Evolutionary conservation across 2,797 vertebrate genomes (phyloP).

Genomic region (Sebastes melanostomus): DNA sequence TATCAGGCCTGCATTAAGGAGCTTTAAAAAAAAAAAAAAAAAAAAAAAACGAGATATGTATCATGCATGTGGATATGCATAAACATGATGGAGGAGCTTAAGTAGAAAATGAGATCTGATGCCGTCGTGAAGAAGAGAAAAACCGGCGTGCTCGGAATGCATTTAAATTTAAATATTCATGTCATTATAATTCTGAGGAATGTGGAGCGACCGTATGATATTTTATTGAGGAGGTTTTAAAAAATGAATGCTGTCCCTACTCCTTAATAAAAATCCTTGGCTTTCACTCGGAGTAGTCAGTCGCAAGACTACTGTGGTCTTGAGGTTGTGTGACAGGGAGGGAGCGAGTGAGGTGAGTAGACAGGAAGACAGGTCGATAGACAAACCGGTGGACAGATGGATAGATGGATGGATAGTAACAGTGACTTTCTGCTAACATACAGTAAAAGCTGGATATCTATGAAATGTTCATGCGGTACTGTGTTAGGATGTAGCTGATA

Average conservation of each 20-base stretch:
- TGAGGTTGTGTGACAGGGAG: not conserved
- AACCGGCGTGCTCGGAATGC: conserved; percentile 83
- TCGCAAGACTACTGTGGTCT: conserved; percentile 55
- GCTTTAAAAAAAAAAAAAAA: conserved; percentile 71
- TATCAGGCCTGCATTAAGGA: conserved; percentile 83
- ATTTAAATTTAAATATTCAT: conserved; percentile 92
- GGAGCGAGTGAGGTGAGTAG: conserved; percentile 2
- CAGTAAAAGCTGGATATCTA: not conserved
- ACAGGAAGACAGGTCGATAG: conserved; percentile 10
- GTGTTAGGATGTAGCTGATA: not conserved
- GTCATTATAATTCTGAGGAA: conserved; percentile 92
- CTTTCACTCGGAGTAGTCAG: conserved; percentile 75
- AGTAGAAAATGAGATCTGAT: conserved; percentile 90
- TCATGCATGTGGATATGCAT: conserved; percentile 89
- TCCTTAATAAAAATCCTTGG: conserved; percentile 85
- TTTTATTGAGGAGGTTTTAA: conserved; percentile 91
- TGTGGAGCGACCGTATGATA: conserved; percentile 88
- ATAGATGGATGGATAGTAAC: not conserved
- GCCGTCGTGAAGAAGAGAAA: conserved; percentile 81
- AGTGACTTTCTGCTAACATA: not conserved
- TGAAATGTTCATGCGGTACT: not conserved
- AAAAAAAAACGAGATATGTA: conserved; percentile 76
- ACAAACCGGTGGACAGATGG: not conserved
- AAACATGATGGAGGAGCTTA: conserved; percentile 89
- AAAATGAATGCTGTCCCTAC: conserved; percentile 89